A percentile compares a stretch with the other conserved stretches of the same genome.
Conservation (phyloP, 2,113 vertebrate genomes). For the Callipepla squamata region DNA sequence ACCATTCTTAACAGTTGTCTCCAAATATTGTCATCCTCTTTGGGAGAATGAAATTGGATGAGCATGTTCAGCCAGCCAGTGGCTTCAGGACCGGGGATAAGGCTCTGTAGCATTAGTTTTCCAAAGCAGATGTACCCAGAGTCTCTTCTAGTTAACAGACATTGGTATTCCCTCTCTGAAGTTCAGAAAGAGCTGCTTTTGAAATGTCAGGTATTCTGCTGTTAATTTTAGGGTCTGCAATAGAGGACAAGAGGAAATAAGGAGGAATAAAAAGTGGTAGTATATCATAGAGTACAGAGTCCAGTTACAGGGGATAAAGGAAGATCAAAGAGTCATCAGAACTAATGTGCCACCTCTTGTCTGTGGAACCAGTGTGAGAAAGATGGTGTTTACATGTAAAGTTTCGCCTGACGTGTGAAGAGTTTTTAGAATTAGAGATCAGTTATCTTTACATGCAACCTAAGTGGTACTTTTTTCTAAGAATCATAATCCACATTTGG, state of each 20-base stretch:
- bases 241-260: background rate
- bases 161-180: background rate
- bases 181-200: background rate
- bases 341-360: background rate
- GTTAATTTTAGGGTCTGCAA: background rate
- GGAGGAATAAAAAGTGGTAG: background rate
- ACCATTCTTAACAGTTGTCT: background rate
- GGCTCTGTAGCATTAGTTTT: background rate
- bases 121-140: background rate
- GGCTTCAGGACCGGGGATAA: background rate
- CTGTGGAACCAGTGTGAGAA: background rate
- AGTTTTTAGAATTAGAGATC: background rate
- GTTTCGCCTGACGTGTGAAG: background rate
- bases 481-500: background rate
- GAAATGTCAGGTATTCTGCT: background rate
- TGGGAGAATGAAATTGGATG: background rate
- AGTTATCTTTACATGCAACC: background rate
- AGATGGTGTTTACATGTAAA: background rate
- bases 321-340: background rate
- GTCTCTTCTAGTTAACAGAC: background rate
- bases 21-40: background rate
- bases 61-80: rapidly evolving
- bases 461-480: background rate
- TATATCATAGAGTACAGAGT: background rate
- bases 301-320: background rate